These are phyloP conservation scores for Paedocypris sp. DNA, from an alignment of 2,113 vertebrate genomes.

Conservation along the genomic window DNA sequence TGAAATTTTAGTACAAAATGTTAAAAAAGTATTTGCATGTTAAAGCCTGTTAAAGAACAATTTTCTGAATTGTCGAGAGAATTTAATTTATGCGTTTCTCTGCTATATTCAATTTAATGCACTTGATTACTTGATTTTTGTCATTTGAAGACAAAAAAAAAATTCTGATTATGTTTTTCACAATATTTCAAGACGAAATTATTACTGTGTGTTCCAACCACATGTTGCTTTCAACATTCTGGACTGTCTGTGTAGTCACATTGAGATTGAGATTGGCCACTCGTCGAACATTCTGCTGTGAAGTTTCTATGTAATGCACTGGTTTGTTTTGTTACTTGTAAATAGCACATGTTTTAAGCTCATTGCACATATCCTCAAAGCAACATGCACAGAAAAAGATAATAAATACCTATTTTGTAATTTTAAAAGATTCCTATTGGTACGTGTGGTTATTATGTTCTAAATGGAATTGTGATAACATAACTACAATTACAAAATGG, in stretches of 20 bases:
- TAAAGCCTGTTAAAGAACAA: too few species aligned
- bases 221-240: background rate
- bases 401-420: slow-evolving; percentile 51
- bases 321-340: slow-evolving; percentile 50
- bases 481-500: background rate
- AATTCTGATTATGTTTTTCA: too few species aligned
- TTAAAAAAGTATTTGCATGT: too few species aligned
- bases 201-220: too few species aligned
- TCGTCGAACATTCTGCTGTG: slow-evolving; percentile 59
- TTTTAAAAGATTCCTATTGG: background rate
- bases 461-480: background rate
- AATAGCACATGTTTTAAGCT: slow-evolving; percentile 46
- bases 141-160: too few species aligned
- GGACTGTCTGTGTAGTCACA: background rate
- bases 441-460: background rate
- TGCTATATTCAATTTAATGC: too few species aligned
- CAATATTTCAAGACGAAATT: too few species aligned
- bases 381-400: slow-evolving; percentile 42
- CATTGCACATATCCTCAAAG: slow-evolving; percentile 36
- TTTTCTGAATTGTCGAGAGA: too few species aligned
- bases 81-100: too few species aligned
- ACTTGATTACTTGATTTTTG: too few species aligned
- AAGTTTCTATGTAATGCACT: slow-evolving; percentile 62
- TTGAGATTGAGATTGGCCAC: slow-evolving; percentile 7
- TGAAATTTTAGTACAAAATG: too few species aligned